These are phyloP conservation scores for Epizoanthus rinbou DNA, from an alignment of 92 coral and sea anemone species.

Conservation along the genomic window DNA sequence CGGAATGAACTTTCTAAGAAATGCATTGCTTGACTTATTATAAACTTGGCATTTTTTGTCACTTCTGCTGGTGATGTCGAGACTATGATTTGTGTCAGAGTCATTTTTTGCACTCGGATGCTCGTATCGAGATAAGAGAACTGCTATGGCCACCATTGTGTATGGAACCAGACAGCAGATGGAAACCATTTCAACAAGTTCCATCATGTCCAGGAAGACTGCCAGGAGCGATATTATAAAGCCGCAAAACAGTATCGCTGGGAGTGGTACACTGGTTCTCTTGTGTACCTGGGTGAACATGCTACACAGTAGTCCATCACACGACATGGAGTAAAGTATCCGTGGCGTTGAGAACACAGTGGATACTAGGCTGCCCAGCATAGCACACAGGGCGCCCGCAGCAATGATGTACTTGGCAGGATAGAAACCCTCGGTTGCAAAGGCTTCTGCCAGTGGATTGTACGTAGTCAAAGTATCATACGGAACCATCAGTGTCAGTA, in stretches of 20 bases:
- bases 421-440: slow-evolving; percentile 49
- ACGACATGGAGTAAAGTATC: slow-evolving; percentile 75
- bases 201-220: slow-evolving; percentile 58
- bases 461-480: slow-evolving; percentile 44
- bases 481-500: slow-evolving; percentile 75
- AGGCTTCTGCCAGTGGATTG: slow-evolving; percentile 74
- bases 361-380: slow-evolving; percentile 67
- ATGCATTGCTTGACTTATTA: slow-evolving; percentile 13
- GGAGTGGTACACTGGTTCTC: slow-evolving; percentile 62
- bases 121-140: slow-evolving; percentile 69
- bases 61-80: neutral
- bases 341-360: slow-evolving; percentile 73
- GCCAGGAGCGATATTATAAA: slow-evolving; percentile 62
- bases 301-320: slow-evolving; percentile 73
- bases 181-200: slow-evolving; percentile 77
- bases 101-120: neutral
- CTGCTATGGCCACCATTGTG: slow-evolving; percentile 76
- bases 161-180: slow-evolving; percentile 63
- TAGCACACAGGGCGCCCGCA: slow-evolving; percentile 66
- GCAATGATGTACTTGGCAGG: slow-evolving; percentile 71
- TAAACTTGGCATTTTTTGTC: slow-evolving; percentile 28
- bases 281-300: slow-evolving; percentile 59
- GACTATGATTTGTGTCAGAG: neutral
- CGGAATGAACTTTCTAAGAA: slow-evolving; percentile 46
- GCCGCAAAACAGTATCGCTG: slow-evolving; percentile 59